Base-by-base conservation (phyloP, 2,113 vertebrate species). In the Perca flavescens region DNA sequence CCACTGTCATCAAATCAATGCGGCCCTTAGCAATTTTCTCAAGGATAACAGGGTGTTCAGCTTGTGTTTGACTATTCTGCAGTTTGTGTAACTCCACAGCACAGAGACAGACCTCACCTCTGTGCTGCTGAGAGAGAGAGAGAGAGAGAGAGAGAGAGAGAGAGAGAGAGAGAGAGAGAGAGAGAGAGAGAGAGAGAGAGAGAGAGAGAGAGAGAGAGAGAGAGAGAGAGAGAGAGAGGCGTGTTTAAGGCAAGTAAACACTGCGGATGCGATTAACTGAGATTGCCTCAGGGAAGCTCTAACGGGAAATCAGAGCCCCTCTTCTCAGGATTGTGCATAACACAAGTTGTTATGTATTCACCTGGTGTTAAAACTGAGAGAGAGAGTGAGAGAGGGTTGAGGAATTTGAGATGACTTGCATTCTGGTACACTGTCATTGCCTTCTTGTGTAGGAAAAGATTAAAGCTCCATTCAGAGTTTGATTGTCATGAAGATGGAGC, bases 261-360 rank as follows among this genome's bases (percentile, higher is more conserved):
- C 60, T 74, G 77, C 40, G 31, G 56, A 80, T 82, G 74, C 64
- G 74, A 86, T 91, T 88, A 84, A 71, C 52, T 60, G 53, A 83
- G 77, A 77, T 81, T 67, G 81, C 90, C 67, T 64, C 4, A 2
- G 76, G 85, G 79, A 71, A 64, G 73, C 67, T 78, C 72, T 87
- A 58, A 85, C 80, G 86, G 83, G 87, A 90, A 90, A 88, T 88
- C 77, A 64, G 58, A 84, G 83, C 78, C 40, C 65, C 86, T 74
- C 69, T 74, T 82, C 69, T 57, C 31, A 11, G 65, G 79, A 77
- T 69, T 80, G 80, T 73, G 52, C 64, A 57, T 72, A 87, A 65
- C 43, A 50, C 49, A 13, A 60, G 77, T 53, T 34, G 52, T 58
- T 76, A 34, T 65, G 71, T 21, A 62, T 83, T 81, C 73, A 53